Percentiles rank a stretch among this genome's conserved stretches.
Evolutionary conservation across 2,888 invertebrate species (phyloP).

Genomic region (Drosophila sordidapex): DNA sequence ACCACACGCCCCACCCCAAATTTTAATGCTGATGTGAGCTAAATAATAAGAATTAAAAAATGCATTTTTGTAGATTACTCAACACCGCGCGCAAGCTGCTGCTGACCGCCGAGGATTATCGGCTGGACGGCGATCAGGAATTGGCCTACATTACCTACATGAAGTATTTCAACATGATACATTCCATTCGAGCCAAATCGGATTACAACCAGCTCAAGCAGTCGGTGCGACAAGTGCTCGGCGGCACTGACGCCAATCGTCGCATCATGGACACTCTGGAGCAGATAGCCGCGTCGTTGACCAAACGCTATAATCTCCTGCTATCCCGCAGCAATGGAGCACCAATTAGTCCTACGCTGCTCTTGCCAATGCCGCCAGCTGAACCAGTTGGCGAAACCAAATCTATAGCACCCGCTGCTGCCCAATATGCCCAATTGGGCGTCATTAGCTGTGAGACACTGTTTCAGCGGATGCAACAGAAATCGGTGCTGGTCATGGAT

Average conservation of each 20-base stretch:
- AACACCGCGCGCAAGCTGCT: conserved; percentile 87
- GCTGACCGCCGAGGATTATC: conserved; percentile 86
- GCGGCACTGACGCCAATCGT: conserved; percentile 86
- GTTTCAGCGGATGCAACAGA: conserved; percentile 86
- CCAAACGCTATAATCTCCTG: conserved; percentile 85
- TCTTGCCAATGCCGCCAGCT: conserved; percentile 9
- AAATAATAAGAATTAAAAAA: not conserved
- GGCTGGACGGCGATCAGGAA: conserved; percentile 89
- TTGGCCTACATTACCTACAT: conserved; percentile 89
- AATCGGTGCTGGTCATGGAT: conserved; percentile 90
- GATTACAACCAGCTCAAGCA: conserved; percentile 87
- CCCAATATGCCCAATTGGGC: conserved; percentile 38
- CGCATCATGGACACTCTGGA: conserved; percentile 88
- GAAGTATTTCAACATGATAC: conserved; percentile 88
- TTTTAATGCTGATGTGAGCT: conserved; percentile 43
- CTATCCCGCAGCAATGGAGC: conserved; percentile 16
- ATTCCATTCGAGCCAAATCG: conserved; percentile 87
- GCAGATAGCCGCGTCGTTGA: conserved; percentile 86
- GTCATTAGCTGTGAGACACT: conserved; percentile 88
- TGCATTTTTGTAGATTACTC: conserved; percentile 84
- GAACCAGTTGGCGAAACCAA: conserved; percentile 19
- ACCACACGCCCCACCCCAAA: conserved; percentile 7
- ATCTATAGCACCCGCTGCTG: not conserved
- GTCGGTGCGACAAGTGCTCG: conserved; percentile 86
- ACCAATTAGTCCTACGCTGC: conserved; percentile 10